Evolutionary conservation across 2,797 vertebrate species (phyloP), one percentile per base, ranked within the genome.

Genomic region (Heteromormyrus szaboi): DNA sequence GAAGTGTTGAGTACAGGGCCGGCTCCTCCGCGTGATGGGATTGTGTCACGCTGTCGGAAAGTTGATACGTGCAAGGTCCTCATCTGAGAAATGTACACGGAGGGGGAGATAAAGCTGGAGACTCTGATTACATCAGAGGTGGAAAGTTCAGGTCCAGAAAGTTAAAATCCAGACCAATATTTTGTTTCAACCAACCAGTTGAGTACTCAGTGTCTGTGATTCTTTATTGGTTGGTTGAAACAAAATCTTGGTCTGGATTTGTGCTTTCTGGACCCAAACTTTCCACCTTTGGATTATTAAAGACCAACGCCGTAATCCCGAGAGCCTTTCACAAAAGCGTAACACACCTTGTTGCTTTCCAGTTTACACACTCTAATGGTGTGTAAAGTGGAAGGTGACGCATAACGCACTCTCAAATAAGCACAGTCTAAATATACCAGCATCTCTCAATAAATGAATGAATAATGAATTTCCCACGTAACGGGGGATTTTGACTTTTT

Each of bases 31-130:
- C 51, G 48, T 19, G 68, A 65, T 48, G 90, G 90, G 92, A 92
- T 86, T 68, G 89, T 90, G 91, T 90, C 91, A 91, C 53, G 12
- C 50, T 62, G 72, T 68, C 54, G 46, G 88, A 88, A 41, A 90
- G 65, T 87, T 54, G 89, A 56, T 87, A 65, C 48, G 81, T 29
- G 54, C 89, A 88, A 85, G 62, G 79, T 88, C 85, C 56, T 48
- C 17, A 46, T 83, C 87, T 51, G 48, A 88, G 53, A 90, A 81
- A 50, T 87, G 62, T 72, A 85, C 41, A 88, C 85, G 88, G 89
- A 85, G 81, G 41, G 86, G 76, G 76, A 88, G 59, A 89, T 89
- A 90, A 86, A 90, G 72, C 14, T 19, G 6, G 14, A 37, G 51
- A 37, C 51, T 53, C 29, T 59, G 29, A 33, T 86, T 86, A 54